Conservation (phyloP, 1,140 invertebrate genomes). For the Saccostrea echinata region DNA sequence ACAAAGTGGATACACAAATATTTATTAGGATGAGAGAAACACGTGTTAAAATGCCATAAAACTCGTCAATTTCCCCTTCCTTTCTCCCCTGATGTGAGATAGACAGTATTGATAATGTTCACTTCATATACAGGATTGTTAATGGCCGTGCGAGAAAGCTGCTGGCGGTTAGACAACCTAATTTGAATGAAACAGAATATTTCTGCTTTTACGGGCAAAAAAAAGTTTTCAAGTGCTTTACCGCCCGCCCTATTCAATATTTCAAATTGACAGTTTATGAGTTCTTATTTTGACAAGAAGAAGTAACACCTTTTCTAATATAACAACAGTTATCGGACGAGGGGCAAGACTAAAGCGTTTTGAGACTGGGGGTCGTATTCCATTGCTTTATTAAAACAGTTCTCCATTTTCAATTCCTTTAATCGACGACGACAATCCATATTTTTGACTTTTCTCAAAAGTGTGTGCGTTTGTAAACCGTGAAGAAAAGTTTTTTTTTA, state of each 20-base stretch:
- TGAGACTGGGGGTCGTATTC: neutral
- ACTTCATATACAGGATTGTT: conserved; percentile 20
- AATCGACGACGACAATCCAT: conserved; percentile 10
- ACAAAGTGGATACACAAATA: conserved; percentile 13
- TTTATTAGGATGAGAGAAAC: conserved; percentile 17
- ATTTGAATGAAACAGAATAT: conserved; percentile 38
- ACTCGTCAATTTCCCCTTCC: conserved; percentile 22
- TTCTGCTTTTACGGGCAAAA: conserved; percentile 1
- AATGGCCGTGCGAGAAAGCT: conserved; percentile 23
- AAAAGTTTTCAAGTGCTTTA: neutral
- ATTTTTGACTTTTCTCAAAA: conserved; percentile 33
- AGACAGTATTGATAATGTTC: conserved; percentile 27
- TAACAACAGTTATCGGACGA: neutral
- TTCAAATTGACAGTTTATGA: conserved; percentile 29
- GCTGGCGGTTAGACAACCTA: conserved; percentile 13
- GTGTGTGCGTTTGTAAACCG: neutral
- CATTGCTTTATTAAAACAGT: neutral
- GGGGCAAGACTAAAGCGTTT: neutral
- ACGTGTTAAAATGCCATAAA: conserved; percentile 23
- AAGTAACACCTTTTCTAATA: conserved; percentile 15
- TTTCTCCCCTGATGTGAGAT: conserved; percentile 21
- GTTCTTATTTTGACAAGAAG: neutral
- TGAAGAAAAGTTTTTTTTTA: neutral
- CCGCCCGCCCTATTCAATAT: conserved; percentile 30
- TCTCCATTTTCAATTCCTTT: conserved; percentile 14